Percentiles rank a stretch among this genome's conserved stretches.
These are phyloP conservation scores for Bimastos eiseni DNA, from an alignment of 2,888 invertebrate species.

Conservation along the genomic window DNA sequence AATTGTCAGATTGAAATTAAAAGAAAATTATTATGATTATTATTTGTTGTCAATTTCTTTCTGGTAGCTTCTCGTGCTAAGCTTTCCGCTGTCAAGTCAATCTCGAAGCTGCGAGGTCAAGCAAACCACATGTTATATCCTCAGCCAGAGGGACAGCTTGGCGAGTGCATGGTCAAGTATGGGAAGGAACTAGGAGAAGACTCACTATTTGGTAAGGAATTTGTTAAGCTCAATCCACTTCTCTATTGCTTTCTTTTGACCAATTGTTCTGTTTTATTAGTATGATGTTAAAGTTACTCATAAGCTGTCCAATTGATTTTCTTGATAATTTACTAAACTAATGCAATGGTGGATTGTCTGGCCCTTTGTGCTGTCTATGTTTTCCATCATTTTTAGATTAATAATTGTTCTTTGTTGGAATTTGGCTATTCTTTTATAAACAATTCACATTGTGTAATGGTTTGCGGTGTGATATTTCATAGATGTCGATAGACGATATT, in stretches of 20 bases:
- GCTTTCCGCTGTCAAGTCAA: conserved; percentile 66
- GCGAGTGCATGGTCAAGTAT: conserved; percentile 93
- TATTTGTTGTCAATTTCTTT: not conserved
- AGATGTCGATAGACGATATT: no score
- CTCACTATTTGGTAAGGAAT: conserved; percentile 79
- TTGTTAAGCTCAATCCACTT: not conserved
- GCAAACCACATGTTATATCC: conserved; percentile 96
- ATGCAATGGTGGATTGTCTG: no score
- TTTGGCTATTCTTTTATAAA: no score
- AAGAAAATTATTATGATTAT: no score
- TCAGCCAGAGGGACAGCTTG: conserved; percentile 94
- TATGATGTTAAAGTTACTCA: not conserved
- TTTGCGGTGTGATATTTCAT: no score
- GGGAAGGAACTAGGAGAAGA: conserved; percentile 95
- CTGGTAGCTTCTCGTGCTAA: conserved; percentile 65
- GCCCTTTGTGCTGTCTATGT: no score
- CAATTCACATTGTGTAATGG: no score
- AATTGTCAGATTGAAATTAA: no score
- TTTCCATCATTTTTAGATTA: no score
- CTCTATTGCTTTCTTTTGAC: not conserved
- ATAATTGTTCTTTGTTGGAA: no score
- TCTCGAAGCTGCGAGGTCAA: conserved; percentile 94
- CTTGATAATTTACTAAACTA: no score
- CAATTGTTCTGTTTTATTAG: not conserved
- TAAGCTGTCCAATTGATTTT: not conserved